Base-by-base conservation (phyloP, 1,140 invertebrate genomes). In the Alviniconcha marisindica region DNA sequence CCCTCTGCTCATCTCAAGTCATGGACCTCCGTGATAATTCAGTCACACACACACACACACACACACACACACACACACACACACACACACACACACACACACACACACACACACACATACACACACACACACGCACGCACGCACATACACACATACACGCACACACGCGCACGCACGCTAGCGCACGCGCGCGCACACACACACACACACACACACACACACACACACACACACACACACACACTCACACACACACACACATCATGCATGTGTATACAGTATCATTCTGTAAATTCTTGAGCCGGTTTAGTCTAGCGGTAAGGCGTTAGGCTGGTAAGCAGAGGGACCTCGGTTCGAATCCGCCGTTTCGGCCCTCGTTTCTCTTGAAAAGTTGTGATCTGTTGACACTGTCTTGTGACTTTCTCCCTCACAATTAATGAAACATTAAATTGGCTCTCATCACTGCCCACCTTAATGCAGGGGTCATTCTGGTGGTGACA, bases 191-290 rank as follows among this genome's bases (percentile, higher is more conserved):
- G 28, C 56, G n/a, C 56, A 60, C 56, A 60, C 56, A 60, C 56
- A 60, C 56, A 60, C 56, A 60, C 56, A 60, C 56, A 60, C 56
- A 60, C 56, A 60, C 56, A 60, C 56, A 60, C 56, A 60, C 56
- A 60, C 56, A 60, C 56, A 60, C 56, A 60, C 56, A 4, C 56
- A 4, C 56, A 60, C 56, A 4, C 56, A 4, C 56, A 4, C 56
- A 4, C 56, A 60, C 56, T n/a, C 56, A 4, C 56, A 4, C 56
- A 4, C 56, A 4, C 56, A 4, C 56, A 0, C 56, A 60, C 28
- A 7, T 5, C n/a, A 60, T 24, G 28, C 28, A 60, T 0, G 10
- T 51, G 48, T 51, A 21, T 51, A 21, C 21, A 51, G 21, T 12
- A 51, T 51, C 7, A 51, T 21, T 12, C 10, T 12, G 21, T 21